Conservation (phyloP, 2,113 vertebrate species). For the Cheirogaleus medius region DNA sequence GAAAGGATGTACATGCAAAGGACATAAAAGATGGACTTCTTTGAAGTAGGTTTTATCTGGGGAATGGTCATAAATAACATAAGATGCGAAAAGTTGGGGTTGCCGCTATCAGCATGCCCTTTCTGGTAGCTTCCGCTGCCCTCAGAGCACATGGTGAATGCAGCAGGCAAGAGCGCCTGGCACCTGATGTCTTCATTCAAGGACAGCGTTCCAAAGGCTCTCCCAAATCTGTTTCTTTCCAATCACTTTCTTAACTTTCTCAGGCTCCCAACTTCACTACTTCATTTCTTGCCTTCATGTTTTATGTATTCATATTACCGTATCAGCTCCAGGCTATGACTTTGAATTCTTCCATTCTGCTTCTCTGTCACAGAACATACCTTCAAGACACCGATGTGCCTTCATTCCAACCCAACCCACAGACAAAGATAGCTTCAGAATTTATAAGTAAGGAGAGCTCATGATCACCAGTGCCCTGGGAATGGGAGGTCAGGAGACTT, state of each 20-base stretch:
- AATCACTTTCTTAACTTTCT: background rate
- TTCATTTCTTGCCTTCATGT: background rate
- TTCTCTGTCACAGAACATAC: background rate
- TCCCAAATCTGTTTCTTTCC: background rate
- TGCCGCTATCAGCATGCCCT: background rate
- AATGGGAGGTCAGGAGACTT: background rate
- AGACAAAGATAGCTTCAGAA: background rate
- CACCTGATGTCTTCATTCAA: background rate
- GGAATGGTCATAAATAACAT: background rate
- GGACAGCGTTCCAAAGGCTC: background rate
- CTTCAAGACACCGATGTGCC: background rate
- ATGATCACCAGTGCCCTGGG: background rate
- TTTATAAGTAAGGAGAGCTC: background rate
- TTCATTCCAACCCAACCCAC: background rate
- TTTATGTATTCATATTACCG: background rate
- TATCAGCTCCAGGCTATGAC: background rate
- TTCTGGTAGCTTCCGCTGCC: background rate
- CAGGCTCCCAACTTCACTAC: background rate
- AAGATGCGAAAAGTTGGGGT: background rate
- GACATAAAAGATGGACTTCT: background rate
- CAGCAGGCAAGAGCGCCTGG: fast-evolving
- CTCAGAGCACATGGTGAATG: background rate
- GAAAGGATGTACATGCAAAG: background rate
- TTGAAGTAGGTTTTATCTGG: background rate
- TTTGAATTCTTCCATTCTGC: background rate